These are phyloP conservation scores for Sebastes hubbsi DNA, from an alignment of 2,797 vertebrate species.

Conservation along the genomic window DNA sequence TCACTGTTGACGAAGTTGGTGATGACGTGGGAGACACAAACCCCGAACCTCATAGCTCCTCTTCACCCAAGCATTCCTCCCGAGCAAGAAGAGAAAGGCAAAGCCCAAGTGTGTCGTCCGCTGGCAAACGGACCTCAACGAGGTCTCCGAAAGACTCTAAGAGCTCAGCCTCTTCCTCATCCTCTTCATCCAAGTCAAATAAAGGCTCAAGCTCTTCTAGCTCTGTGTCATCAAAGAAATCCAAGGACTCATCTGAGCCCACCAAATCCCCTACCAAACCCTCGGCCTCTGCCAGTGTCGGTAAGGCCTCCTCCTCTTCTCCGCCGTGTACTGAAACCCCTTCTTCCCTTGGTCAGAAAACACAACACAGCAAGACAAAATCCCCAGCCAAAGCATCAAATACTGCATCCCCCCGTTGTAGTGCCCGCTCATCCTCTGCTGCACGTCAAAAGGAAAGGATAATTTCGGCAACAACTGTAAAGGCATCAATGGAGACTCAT, in stretches of 20 bases:
- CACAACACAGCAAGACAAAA: slow-evolving; percentile 21
- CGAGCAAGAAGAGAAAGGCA: background rate
- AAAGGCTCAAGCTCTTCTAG: slow-evolving; percentile 15
- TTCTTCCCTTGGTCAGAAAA: slow-evolving; percentile 10
- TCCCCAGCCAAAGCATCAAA: background rate
- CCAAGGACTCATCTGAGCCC: background rate
- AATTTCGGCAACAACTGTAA: background rate
- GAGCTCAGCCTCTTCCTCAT: slow-evolving; percentile 2
- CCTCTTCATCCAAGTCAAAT: background rate
- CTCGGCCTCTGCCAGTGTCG: background rate
- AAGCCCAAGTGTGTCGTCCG: background rate
- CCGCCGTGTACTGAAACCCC: background rate
- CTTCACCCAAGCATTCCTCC: background rate
- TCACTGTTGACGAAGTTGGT: slow-evolving; percentile 91
- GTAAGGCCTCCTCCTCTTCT: background rate
- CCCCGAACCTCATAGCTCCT: background rate
- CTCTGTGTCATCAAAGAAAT: background rate
- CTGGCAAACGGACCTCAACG: background rate
- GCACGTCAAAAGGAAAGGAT: background rate
- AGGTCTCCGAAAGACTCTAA: background rate
- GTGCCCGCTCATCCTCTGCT: background rate
- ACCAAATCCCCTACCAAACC: background rate
- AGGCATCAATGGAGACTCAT: slow-evolving; percentile 25
- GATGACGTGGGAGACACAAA: slow-evolving; percentile 60
- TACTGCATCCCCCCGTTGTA: background rate